A percentile compares a stretch with the other conserved stretches of the same genome.
Conservation (phyloP, 2,113 vertebrate genomes). For the Bubo bubo region DNA sequence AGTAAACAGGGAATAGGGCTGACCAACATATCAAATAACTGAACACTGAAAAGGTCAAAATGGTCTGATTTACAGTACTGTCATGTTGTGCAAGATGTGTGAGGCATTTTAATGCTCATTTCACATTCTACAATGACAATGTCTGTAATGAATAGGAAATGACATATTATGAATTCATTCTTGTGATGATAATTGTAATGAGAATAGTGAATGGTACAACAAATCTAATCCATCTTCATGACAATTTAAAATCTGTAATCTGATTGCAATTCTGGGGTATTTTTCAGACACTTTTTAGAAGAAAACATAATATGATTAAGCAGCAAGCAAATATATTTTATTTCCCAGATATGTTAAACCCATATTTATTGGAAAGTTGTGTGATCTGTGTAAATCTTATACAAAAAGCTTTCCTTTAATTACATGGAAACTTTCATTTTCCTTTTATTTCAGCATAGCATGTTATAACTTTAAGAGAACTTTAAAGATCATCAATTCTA, state of each 20-base stretch:
- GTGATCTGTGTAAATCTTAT: neutral
- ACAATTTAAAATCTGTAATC: slow-evolving; percentile 43
- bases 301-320: neutral
- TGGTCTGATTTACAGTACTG: slow-evolving; percentile 4
- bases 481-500: neutral
- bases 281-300: slow-evolving; percentile 17
- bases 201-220: slow-evolving; percentile 60
- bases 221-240: slow-evolving; percentile 63
- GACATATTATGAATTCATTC: slow-evolving; percentile 60
- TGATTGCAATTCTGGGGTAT: neutral
- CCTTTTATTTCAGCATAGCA: neutral
- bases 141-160: slow-evolving; percentile 66
- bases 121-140: slow-evolving; percentile 29
- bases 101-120: slow-evolving; percentile 29
- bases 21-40: neutral
- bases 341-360: neutral
- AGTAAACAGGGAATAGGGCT: neutral
- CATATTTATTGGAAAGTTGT: neutral
- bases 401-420: neutral
- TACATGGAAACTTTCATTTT: neutral
- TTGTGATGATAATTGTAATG: slow-evolving; percentile 68
- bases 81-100: neutral
- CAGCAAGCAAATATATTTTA: neutral
- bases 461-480: neutral
- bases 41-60: slow-evolving; percentile 14